A percentile compares a stretch with the other conserved stretches of the same genome.
Evolutionary conservation across 1,140 invertebrate genomes (phyloP).

Genomic region (Hycleus cichorii): DNA sequence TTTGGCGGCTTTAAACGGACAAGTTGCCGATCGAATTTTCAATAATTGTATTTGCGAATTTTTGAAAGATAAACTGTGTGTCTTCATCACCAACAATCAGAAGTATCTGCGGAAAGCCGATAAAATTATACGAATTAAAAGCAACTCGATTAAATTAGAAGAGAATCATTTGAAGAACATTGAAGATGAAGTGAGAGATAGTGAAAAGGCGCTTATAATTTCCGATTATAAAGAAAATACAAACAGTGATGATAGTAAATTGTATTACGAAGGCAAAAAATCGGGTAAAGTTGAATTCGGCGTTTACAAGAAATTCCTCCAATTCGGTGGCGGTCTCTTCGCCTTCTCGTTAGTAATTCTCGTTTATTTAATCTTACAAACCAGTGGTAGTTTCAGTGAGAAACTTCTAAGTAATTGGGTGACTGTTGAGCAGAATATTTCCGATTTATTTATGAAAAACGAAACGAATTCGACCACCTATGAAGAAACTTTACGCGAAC

Average conservation of each 20-base stretch:
- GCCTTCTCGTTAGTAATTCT: conserved; percentile 4
- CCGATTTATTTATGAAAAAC: conserved; percentile 1
- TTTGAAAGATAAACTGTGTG: conserved; percentile 60
- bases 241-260: neutral
- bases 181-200: neutral
- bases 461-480: neutral
- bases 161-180: neutral
- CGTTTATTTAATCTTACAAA: conserved; percentile 8
- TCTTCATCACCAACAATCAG: conserved; percentile 83
- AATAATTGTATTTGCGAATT: conserved; percentile 63
- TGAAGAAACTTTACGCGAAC: neutral
- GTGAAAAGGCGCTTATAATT: neutral
- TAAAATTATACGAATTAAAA: conserved; percentile 53
- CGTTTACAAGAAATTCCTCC: conserved; percentile 12
- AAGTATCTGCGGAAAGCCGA: conserved; percentile 75
- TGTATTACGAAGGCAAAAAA: conserved; percentile 12
- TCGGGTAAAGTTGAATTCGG: conserved; percentile 9
- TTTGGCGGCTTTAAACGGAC: conserved; percentile 66
- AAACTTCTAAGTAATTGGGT: conserved; percentile 20
- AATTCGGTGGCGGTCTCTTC: conserved; percentile 16
- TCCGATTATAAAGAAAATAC: neutral
- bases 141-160: conserved; percentile 41
- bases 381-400: conserved; percentile 7
- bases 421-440: conserved; percentile 6
- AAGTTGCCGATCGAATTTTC: conserved; percentile 62